Evolutionary conservation across 2,797 vertebrate genomes (phyloP).

Genomic region (Falco naumanni): DNA sequence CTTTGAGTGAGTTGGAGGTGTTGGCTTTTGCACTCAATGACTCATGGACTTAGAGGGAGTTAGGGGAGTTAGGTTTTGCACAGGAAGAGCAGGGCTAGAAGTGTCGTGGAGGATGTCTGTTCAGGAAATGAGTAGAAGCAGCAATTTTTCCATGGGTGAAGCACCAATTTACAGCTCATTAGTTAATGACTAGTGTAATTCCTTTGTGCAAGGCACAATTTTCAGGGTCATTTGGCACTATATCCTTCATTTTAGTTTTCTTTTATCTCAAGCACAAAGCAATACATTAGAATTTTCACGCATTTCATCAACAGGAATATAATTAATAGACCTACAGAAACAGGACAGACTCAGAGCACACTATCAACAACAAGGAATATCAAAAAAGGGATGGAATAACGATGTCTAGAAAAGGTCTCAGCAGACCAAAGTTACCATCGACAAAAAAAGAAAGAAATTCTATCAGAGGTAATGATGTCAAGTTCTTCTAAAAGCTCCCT

Average conservation of each 20-base stretch:
- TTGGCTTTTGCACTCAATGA: background rate
- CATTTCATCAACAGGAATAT: background rate
- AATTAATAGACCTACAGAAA: background rate
- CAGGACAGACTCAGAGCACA: background rate
- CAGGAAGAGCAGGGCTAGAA: background rate
- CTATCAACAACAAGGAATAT: background rate
- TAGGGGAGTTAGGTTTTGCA: background rate
- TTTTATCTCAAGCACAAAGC: background rate
- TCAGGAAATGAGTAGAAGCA: background rate
- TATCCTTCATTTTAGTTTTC: background rate
- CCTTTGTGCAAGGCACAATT: background rate
- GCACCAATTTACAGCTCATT: fast-evolving
- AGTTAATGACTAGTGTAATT: background rate
- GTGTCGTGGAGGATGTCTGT: background rate
- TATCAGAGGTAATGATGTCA: background rate
- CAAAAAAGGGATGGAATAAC: background rate
- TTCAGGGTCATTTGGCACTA: background rate
- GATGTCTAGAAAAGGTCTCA: background rate
- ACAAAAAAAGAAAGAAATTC: background rate
- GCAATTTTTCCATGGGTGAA: background rate
- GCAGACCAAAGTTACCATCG: background rate
- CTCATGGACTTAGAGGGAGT: background rate
- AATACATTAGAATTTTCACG: background rate
- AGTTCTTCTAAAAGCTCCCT: background rate
- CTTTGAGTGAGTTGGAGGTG: fast-evolving